Evolutionary conservation across 2,797 vertebrate genomes (phyloP), one percentile per base, ranked within the genome.

Genomic region (Molossus alvarezi): DNA sequence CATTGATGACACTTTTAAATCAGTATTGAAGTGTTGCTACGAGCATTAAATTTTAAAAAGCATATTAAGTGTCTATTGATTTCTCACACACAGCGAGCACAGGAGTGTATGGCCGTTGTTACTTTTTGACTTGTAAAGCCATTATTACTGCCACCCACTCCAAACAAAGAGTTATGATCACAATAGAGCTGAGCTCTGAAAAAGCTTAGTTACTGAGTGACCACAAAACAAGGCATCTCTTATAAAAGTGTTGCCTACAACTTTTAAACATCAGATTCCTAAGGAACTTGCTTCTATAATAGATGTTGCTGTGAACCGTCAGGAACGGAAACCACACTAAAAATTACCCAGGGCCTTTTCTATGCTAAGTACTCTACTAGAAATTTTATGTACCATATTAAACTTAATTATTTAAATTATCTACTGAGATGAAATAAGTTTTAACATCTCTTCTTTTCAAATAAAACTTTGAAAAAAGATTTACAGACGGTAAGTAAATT

Each of bases 341-440:
- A 79, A 77, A 55, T 77, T 65, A 62, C 20, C 84, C 9, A 27
- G 20, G 60, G 1, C 55, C 21, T 85, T 33, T 9, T 80, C 10
- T 73, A 48, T 87, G 20, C 25, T 55, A 88, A 86, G 79, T 27
- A 73, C 23, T 83, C 58, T 33, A 69, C 82, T 23, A 62, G 60
- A 92, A 85, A 82, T 82, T 69, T 20, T 65, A 73, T 76, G 23
- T 23, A 23, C 10, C 10, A 12, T 25, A 77, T 88, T 83, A 90
- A 94, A 71, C 33, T 90, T 82, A 65, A 85, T 95, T 91, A 90
- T 53, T 94, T 81, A 94, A 93, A 93, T 80, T 71, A 85, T 64
- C 48, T 83, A 86, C 8, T 88, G 23, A 93, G 71, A 77, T 57
- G 7, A 89, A 96, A 90, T 57, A 79, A 73, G n/a, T 64, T 69